phyloP scores from a whole-genome alignment of 2,113 vertebrate species.

The Myiagra hebetior region DNA sequence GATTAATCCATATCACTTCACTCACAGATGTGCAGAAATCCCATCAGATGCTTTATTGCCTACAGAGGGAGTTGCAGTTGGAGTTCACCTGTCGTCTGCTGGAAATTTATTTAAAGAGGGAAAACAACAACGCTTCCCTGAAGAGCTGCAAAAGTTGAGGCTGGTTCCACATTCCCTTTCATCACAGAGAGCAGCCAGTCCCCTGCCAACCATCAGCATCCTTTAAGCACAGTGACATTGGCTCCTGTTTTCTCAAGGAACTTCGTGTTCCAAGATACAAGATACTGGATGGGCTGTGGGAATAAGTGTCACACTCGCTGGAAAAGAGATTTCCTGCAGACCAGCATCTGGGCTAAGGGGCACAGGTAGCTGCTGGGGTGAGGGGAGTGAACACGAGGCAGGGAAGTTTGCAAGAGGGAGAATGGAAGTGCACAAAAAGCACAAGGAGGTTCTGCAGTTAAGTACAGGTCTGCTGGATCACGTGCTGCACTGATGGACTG shows the following conservation, averaged over 20 bases:
- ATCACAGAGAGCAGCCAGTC: neutral
- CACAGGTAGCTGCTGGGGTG: neutral
- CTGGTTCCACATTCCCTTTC: neutral
- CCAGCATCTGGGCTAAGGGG: neutral
- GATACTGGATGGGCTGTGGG: neutral
- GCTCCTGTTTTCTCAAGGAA: neutral
- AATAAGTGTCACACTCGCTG: neutral
- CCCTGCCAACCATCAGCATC: neutral
- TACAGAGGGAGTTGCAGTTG: constrained; percentile 56
- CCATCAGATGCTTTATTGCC: constrained; percentile 57
- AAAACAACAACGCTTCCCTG: constrained; percentile 27
- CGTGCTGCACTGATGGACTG: neutral
- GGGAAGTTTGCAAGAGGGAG: neutral
- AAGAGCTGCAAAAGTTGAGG: constrained; percentile 36
- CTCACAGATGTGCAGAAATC: constrained; percentile 43
- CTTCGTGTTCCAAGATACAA: neutral
- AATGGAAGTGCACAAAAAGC: neutral
- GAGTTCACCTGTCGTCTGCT: constrained; percentile 57
- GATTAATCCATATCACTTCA: constrained; percentile 41
- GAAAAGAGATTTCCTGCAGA: neutral
- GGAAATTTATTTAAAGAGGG: constrained; percentile 55
- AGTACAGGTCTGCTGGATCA: neutral
- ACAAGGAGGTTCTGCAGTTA: neutral
- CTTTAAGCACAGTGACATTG: neutral
- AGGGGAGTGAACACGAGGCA: neutral